Base-by-base conservation (phyloP, 2,888 invertebrate genomes). In the Harpalus rubripes region DNA sequence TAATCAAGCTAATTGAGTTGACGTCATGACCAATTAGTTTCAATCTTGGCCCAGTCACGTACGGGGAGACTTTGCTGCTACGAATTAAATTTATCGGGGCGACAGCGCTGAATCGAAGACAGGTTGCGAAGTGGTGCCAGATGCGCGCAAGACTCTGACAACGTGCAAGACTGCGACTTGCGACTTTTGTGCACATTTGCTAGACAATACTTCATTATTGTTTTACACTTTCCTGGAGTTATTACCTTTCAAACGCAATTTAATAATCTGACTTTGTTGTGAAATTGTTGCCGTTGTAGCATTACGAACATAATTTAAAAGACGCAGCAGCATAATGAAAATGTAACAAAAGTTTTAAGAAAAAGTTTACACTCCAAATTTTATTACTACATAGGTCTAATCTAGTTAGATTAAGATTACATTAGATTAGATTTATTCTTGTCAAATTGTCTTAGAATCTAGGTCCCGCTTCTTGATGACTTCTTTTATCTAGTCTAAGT, bases 1-100 rank as follows among this genome's bases (percentile, higher is more conserved):
- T 88, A 89, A 89, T 89, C 88, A 88, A 86, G 84, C 87, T 88
- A 89, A 89, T 89, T 88, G 88, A 87, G 87, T 88, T 88, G 88
- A 87, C 88, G 88, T 88, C 88, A 88, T 88, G 88, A 88, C 88
- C 88, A 89, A 89, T 89, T 89, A 89, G 88, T 86, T 88, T 87
- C 87, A 88, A 87, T 88, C 88, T 88, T 88, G 52, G 65, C 44
- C 56, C 76, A 63, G 78, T 84, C 84, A 84, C 78, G 84, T 78
- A 63, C 65, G 56, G 15, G 80, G 32, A 15, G 81, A 81, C 65
- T 81, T 65, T 81, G 52, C 58, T 56, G 56, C 18, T 32, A 39
- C 59, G 63, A 81, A 81, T 81, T 81, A 81, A 44, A 81, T 81
- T 81, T 63, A 81, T 81, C 56, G 44, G 44, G 12, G 32, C 32